Percentiles rank a stretch among this genome's conserved stretches.
Evolutionary conservation across 2,113 vertebrate species (phyloP).

Genomic region (Hydrochoerus hydrochaeris): DNA sequence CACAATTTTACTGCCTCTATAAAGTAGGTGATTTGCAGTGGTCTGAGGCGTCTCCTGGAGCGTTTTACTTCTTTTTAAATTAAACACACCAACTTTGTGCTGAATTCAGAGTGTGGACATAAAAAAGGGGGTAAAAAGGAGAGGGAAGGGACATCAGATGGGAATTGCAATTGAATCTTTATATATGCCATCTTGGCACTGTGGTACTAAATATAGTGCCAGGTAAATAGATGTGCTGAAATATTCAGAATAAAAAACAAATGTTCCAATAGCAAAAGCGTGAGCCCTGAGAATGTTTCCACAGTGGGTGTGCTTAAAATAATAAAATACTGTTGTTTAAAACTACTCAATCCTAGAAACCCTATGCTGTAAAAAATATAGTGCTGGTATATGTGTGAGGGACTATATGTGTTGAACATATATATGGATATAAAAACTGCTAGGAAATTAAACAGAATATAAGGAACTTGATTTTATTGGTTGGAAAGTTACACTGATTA

Average conservation of each 20-base stretch:
- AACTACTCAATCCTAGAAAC: conserved; percentile 80
- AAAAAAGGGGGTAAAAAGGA: conserved; percentile 91
- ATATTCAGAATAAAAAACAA: conserved; percentile 93
- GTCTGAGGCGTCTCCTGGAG: conserved; percentile 89
- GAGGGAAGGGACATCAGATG: conserved; percentile 92
- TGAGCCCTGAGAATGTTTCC: conserved; percentile 82
- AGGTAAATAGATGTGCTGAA: conserved; percentile 91
- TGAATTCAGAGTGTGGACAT: conserved; percentile 91
- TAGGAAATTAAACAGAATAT: conserved; percentile 73
- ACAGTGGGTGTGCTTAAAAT: conserved; percentile 80
- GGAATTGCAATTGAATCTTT: conserved; percentile 92
- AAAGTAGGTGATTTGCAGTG: conserved; percentile 92
- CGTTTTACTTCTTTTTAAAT: conserved; percentile 93
- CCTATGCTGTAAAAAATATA: conserved; percentile 84
- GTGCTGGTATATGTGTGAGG: conserved; percentile 59
- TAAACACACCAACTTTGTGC: conserved; percentile 93
- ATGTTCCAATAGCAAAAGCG: conserved; percentile 87
- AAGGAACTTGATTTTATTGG: conserved; percentile 72
- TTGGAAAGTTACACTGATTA: conserved; percentile 70
- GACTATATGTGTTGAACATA: conserved; percentile 61
- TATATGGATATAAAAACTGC: conserved; percentile 71
- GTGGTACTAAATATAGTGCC: conserved; percentile 91
- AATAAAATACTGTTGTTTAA: conserved; percentile 87
- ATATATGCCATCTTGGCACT: conserved; percentile 91
- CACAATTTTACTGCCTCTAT: conserved; percentile 93